phyloP scores from a whole-genome alignment of 2,113 vertebrate genomes.

The Rana temporaria region DNA sequence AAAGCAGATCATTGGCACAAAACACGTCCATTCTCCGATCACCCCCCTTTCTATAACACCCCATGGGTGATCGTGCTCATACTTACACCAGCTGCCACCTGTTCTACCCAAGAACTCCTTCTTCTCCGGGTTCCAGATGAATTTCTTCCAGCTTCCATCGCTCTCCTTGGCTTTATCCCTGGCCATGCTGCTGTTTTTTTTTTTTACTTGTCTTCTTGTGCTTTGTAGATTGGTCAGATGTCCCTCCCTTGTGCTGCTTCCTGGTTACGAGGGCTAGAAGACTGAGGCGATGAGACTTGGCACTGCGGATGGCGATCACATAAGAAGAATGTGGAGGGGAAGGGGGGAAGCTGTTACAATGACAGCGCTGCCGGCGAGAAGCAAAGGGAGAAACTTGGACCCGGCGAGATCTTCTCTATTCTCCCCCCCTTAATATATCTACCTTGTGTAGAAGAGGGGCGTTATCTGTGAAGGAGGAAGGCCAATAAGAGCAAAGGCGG shows the following conservation, averaged over 20 bases:
- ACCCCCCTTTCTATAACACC: no score
- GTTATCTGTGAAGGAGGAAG: constrained; percentile 65
- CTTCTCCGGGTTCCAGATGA: constrained; percentile 91
- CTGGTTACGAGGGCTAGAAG: neutral
- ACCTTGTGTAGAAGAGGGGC: constrained; percentile 56
- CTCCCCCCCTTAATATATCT: constrained; percentile 69
- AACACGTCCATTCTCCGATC: neutral
- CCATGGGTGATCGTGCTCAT: neutral
- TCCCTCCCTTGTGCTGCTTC: neutral
- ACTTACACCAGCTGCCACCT: constrained; percentile 90
- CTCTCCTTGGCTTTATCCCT: constrained; percentile 80
- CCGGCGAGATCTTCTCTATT: constrained; percentile 66
- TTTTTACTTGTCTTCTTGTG: neutral
- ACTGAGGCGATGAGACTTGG: neutral
- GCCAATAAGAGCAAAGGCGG: constrained; percentile 46
- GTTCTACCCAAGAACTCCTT: constrained; percentile 90
- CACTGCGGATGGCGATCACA: constrained; percentile 44
- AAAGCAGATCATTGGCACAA: neutral
- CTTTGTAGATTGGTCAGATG: neutral
- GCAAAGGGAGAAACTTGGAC: constrained; percentile 69
- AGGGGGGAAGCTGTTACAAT: constrained; percentile 29
- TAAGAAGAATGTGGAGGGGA: neutral
- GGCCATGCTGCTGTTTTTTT: constrained; percentile 72
- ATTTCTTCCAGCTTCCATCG: constrained; percentile 86
- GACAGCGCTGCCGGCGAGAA: constrained; percentile 36